These are phyloP conservation scores for Cylloceria caligata DNA, from an alignment of 2,888 invertebrate genomes.

Conservation along the genomic window DNA sequence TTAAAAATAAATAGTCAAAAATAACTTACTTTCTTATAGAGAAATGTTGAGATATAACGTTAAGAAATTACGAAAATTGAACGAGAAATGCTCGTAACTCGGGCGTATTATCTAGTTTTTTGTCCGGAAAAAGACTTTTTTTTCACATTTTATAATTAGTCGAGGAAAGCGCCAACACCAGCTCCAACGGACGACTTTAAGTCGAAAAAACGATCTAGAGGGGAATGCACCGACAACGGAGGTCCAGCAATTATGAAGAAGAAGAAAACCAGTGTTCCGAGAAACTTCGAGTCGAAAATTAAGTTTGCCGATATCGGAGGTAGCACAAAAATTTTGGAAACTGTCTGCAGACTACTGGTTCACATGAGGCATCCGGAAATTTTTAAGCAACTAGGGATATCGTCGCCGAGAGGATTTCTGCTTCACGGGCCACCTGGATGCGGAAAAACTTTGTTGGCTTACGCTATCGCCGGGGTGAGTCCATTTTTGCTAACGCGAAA, in stretches of 20 bases:
- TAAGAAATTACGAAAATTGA: too few species aligned
- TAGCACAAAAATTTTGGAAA: slow-evolving; percentile 89
- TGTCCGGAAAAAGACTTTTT: not conserved
- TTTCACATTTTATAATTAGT: slow-evolving; percentile 7
- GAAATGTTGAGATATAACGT: too few species aligned
- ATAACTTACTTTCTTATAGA: too few species aligned
- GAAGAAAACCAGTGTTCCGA: slow-evolving; percentile 73
- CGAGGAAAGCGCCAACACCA: slow-evolving; percentile 14
- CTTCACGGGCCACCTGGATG: slow-evolving; percentile 98
- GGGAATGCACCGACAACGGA: slow-evolving; percentile 84
- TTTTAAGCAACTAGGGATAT: slow-evolving; percentile 93
- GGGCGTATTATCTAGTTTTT: not conserved
- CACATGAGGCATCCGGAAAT: slow-evolving; percentile 96
- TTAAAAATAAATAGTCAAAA: too few species aligned
- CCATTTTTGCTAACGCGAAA: too few species aligned
- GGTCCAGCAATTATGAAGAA: slow-evolving; percentile 71
- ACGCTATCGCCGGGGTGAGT: slow-evolving; percentile 92
- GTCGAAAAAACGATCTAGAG: slow-evolving; percentile 82
- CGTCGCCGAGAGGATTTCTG: slow-evolving; percentile 95
- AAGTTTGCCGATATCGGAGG: slow-evolving; percentile 94
- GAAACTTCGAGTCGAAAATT: slow-evolving; percentile 85
- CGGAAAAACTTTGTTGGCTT: slow-evolving; percentile 93
- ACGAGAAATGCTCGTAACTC: too few species aligned
- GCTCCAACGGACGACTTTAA: slow-evolving; percentile 27
- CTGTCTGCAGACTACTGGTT: slow-evolving; percentile 91